These are phyloP conservation scores for Acestrorhynchus altus DNA, from an alignment of 2,797 vertebrate species.

Conservation along the genomic window DNA sequence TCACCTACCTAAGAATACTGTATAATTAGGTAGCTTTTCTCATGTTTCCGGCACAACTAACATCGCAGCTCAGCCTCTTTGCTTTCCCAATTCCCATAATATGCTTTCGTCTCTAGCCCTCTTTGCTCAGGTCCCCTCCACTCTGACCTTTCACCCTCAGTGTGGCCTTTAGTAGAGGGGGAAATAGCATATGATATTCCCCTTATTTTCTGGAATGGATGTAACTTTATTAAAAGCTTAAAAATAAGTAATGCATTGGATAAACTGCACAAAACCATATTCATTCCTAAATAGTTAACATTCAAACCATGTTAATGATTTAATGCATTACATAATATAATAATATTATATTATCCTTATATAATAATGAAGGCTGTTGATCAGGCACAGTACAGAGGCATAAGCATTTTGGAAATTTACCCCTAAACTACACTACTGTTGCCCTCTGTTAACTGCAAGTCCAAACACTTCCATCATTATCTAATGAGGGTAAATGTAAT, in stretches of 20 bases:
- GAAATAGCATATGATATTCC: neutral
- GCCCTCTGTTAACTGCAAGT: neutral
- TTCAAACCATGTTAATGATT: too few species aligned
- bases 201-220: neutral
- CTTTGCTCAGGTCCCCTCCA: slow-evolving; percentile 4
- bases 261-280: too few species aligned
- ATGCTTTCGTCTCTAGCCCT: neutral
- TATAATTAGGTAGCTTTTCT: too few species aligned
- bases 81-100: slow-evolving; percentile 12
- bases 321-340: too few species aligned
- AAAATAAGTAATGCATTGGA: too few species aligned
- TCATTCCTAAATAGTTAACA: too few species aligned
- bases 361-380: neutral
- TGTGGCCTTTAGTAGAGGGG: neutral
- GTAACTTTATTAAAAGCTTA: too few species aligned
- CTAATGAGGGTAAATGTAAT: neutral
- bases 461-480: neutral
- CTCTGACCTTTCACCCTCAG: slow-evolving; percentile 17
- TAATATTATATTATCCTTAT: too few species aligned
- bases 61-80: neutral
- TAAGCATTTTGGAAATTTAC: neutral
- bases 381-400: neutral
- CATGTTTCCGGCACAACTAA: too few species aligned
- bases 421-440: neutral
- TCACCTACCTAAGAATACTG: too few species aligned